Evolutionary conservation across 2,888 invertebrate species (phyloP).

Genomic region (Ditula angustiorana): DNA sequence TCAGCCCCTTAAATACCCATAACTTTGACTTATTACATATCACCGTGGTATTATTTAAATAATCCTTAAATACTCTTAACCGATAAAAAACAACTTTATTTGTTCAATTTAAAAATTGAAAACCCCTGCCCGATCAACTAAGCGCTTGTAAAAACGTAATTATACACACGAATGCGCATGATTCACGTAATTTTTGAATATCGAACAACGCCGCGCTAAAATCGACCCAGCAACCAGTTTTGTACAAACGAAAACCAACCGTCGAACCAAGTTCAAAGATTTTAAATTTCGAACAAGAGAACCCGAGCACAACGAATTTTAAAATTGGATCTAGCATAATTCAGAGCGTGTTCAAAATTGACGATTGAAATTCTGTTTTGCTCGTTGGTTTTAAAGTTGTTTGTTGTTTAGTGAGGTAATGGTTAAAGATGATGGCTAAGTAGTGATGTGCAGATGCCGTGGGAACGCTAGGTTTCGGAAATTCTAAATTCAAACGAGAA

Average conservation of each 20-base stretch:
- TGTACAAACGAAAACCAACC: slow-evolving; percentile 43
- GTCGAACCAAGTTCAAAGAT: slow-evolving; percentile 27
- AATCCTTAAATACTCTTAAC: too few species aligned
- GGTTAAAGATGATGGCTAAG: slow-evolving; percentile 56
- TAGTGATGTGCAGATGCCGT: slow-evolving; percentile 74
- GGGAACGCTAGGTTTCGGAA: slow-evolving; percentile 77
- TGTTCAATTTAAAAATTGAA: slow-evolving; percentile 45
- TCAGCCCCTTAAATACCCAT: too few species aligned
- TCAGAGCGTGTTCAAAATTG: slow-evolving; percentile 59
- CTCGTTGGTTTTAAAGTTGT: slow-evolving; percentile 44
- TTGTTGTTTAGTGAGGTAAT: slow-evolving; percentile 46
- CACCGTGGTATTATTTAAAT: too few species aligned
- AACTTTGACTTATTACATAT: too few species aligned
- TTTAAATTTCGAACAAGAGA: slow-evolving; percentile 39
- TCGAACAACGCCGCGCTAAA: slow-evolving; percentile 57
- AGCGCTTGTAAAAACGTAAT: slow-evolving; percentile 71
- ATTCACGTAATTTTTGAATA: slow-evolving; percentile 77
- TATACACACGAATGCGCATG: slow-evolving; percentile 76
- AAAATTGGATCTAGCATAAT: slow-evolving; percentile 61
- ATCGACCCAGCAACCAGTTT: slow-evolving; percentile 50
- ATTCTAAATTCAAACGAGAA: slow-evolving; percentile 63
- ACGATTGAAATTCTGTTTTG: slow-evolving; percentile 38
- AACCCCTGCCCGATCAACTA: slow-evolving; percentile 68
- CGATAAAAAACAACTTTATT: slow-evolving; percentile 24
- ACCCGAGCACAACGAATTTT: slow-evolving; percentile 48